Base-by-base conservation (phyloP, 2,797 vertebrate genomes). In the Rhabdomys pumilio region DNA sequence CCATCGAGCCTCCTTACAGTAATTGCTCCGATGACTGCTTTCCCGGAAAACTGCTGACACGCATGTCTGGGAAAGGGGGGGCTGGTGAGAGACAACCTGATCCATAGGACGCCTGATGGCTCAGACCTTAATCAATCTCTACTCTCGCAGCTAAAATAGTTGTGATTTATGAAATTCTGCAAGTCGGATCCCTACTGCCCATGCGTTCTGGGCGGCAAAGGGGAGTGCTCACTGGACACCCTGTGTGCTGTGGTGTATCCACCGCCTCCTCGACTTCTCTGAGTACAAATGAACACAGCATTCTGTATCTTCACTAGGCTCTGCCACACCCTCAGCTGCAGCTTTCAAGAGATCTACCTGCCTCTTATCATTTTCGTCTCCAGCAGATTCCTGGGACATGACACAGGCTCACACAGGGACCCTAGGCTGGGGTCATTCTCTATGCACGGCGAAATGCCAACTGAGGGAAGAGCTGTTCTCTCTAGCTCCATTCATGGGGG, bases 11-110 rank as follows among this genome's bases (percentile, higher is more conserved):
- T 53, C 22, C 0, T 96, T 96, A 69, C 89, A 34, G 22, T 65
- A 57, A 92, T 50, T 19, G 22, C 77, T 13, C 59, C 0, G 0
- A 26, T 55, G 81, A 47, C 53, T 4, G 65, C 89, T 94, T 97
- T 98, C 97, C 95, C 24, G 93, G 89, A 97, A 97, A 96, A 86
- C 82, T 97, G 97, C 95, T 98, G 97, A 97, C 47, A 11, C 4
- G n/a, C 6, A 53, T 95, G 89, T 76, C 87, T 2, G 3, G 91
- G 95, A 50, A 31, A 31, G 69, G 38, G 34, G 34, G 34, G 26
- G 29, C 57, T 19, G 3, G 17, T 0, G 31, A 91, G 83, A 92
- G 89, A 79, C 0, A 0, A n/a, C 53, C 91, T 76, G 41, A 96
- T 77, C 95, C 95, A 12, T 53, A 87, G 17, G 29, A 55, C 13